A percentile compares a stretch with the other conserved stretches of the same genome.
phyloP scores from a whole-genome alignment of 2,888 invertebrate species.

The Caenorhabditis sinica region DNA sequence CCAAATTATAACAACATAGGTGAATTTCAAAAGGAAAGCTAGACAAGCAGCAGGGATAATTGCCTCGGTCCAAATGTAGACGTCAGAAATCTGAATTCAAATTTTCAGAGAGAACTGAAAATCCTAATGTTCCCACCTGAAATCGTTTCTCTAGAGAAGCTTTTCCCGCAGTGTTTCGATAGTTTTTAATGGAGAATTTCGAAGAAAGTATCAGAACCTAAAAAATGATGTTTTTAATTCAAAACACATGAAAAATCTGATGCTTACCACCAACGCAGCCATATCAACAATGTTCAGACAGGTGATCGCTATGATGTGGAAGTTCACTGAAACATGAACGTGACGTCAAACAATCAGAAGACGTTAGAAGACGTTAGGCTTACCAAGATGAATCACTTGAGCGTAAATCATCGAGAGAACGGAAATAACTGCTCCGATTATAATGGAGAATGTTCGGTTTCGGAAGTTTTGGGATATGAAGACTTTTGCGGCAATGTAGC shows the following conservation, averaged over 20 bases:
- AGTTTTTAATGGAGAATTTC: conserved; percentile 41
- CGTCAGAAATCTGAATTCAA: conserved; percentile 55
- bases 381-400: conserved; percentile 36
- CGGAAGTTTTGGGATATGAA: neutral
- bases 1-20: conserved; percentile 30
- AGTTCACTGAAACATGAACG: conserved; percentile 21
- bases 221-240: neutral
- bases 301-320: conserved; percentile 26
- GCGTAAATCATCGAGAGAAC: conserved; percentile 23
- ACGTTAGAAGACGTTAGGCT: neutral
- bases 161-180: conserved; percentile 24
- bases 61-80: conserved; percentile 54
- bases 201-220: conserved; percentile 36
- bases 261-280: conserved; percentile 37
- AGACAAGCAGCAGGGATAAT: conserved; percentile 34
- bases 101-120: too few relatives aligned
- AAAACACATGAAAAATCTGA: neutral
- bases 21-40: conserved; percentile 48
- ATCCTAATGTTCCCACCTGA: conserved; percentile 38
- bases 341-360: neutral
- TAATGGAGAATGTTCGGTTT: conserved; percentile 7
- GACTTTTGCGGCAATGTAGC: conserved; percentile 25
- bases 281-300: conserved; percentile 48
- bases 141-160: conserved; percentile 20
- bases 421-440: conserved; percentile 11